Evolutionary conservation across 1,140 invertebrate species (phyloP).

Genomic region (Micrasema longulum): DNA sequence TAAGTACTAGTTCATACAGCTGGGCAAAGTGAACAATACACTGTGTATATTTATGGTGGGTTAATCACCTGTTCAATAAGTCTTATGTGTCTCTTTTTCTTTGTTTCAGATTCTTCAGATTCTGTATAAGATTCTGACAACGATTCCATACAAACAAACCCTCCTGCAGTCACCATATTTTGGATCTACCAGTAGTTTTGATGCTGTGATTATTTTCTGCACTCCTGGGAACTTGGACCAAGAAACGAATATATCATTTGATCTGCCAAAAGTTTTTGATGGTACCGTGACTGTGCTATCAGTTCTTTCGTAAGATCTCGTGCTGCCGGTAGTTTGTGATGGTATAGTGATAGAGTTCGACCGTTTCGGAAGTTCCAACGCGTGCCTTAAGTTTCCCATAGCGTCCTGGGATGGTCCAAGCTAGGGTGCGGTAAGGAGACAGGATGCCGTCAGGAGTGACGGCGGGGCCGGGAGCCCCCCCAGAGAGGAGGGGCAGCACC

Average conservation of each 20-base stretch:
- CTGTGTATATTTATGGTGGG: too few species aligned
- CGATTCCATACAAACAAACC: conserved; percentile 4
- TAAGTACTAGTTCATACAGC: too few species aligned
- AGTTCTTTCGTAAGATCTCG: background rate
- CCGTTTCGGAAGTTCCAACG: background rate
- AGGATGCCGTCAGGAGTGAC: conserved; percentile 66
- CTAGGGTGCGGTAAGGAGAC: conserved; percentile 34
- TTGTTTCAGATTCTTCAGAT: conserved; percentile 32
- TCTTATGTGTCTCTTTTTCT: conserved; percentile 1
- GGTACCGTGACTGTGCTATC: too few species aligned
- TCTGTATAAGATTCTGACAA: conserved; percentile 11
- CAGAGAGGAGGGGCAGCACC: conserved; percentile 66
- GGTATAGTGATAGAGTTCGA: background rate
- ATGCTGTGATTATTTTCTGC: too few species aligned
- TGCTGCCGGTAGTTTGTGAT: conserved; percentile 23
- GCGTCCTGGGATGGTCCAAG: conserved; percentile 36
- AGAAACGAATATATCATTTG: too few species aligned
- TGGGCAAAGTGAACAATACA: too few species aligned
- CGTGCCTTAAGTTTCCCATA: background rate
- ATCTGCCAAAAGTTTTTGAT: too few species aligned
- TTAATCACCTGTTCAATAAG: too few species aligned
- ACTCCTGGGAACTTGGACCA: background rate
- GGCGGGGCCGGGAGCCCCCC: conserved; percentile 61
- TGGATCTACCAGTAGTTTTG: too few species aligned
- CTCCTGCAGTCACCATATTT: too few species aligned